phyloP scores from a whole-genome alignment of 1,140 invertebrate genomes.

The Telenomus remus region DNA sequence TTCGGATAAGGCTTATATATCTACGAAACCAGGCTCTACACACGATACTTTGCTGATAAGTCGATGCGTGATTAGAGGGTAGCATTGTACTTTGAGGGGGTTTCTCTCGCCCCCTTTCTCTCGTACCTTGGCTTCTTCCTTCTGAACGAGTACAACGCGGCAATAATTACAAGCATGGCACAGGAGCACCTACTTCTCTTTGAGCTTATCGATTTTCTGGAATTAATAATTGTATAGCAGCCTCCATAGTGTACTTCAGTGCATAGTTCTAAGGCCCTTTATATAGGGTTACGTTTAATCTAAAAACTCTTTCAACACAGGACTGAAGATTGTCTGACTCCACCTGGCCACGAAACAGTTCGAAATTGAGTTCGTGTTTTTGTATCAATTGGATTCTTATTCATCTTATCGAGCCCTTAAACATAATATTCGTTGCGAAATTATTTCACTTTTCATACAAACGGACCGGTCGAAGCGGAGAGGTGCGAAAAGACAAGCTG shows the following conservation, averaged over 20 bases:
- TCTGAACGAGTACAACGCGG: conserved; percentile 40
- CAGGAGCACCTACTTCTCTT: conserved; percentile 63
- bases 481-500: conserved; percentile 32
- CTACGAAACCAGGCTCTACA: conserved; percentile 35
- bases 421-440: not conserved
- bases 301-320: conserved; percentile 47
- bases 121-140: conserved; percentile 41
- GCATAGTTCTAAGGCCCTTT: conserved; percentile 43
- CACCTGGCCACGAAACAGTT: too few species aligned
- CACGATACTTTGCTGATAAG: conserved; percentile 69
- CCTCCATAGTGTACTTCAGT: conserved; percentile 23
- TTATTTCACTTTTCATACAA: not conserved
- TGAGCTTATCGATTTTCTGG: conserved; percentile 72
- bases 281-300: conserved; percentile 50
- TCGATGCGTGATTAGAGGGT: conserved; percentile 74
- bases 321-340: too few species aligned
- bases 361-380: conserved; percentile 1
- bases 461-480: conserved; percentile 14
- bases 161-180: conserved; percentile 72
- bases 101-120: conserved; percentile 38
- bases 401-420: conserved; percentile 5
- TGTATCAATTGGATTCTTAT: not conserved
- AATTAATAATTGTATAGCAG: conserved; percentile 72
- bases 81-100: conserved; percentile 72
- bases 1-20: too few species aligned